Evolutionary conservation across 1,140 invertebrate genomes (phyloP), one percentile per base, ranked within the genome.

Genomic region (Apis florea): DNA sequence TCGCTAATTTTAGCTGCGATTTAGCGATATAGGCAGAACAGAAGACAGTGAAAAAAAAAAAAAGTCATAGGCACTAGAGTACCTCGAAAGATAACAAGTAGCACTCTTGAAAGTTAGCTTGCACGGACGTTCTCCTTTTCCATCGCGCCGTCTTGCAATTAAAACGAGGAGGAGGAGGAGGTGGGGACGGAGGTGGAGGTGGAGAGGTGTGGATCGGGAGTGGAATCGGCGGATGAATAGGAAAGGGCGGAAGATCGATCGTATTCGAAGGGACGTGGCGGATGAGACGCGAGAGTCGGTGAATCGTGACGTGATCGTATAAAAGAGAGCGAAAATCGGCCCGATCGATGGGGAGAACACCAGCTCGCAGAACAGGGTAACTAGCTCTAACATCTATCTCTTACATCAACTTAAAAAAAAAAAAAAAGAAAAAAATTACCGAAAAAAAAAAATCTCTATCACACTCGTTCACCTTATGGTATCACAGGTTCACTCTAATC

Each of bases 351-450:
- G 78, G 88, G 85, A 79, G 83, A 87, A 87, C 83, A 80, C 85
- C 87, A 90, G 89, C 88, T 92, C 90, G 90, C 90, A 89, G 86
- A 92, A 92, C 91, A 92, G 91, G 91, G 91, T 92, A 92, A 92
- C 91, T 92, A 91, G 90, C 85, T 91, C 90, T 92, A 91, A 91
- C 90, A 91, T 90, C 89, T 89, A 90, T 91, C 88, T 91, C 88
- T 92, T 86, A 90, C 85, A 87, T 89, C 89, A 89, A n/a, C 87
- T 85, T 87, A 85, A 83, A 84, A 80, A 88, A 87, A 76, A 67
- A 67, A 61, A 61, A n/a, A 10, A 24, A 11, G n/a, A 24, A 73
- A 77, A 81, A 63, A 83, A 40, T 40, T 40, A 40, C 31, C 6
- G 31, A 75, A 66, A 6, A 69, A 19, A 75, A 84, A 81, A 81